Base-by-base conservation (phyloP, 2,888 invertebrate species). In the Crocallis elinguaria region DNA sequence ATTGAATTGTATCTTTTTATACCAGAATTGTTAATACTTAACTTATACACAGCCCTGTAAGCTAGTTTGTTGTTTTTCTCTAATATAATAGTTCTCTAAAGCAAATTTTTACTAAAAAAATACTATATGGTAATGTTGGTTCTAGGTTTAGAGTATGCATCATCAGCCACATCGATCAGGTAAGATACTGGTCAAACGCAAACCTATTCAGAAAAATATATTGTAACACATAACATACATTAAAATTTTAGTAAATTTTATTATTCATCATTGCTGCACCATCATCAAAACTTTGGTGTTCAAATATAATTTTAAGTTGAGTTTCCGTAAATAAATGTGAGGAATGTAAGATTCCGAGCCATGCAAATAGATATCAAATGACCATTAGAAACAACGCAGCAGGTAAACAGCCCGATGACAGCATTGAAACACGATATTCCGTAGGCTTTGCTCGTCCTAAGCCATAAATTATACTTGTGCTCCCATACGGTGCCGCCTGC, bases 391-490 rank as follows among this genome's bases (percentile, higher is more conserved):
- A 69, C 73, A 54, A 71, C 61, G 58, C 58, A 70, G 69, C 71
- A 70, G 68, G 71, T 72, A 75, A 67, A 73, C 67, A 69, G 46
- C 58, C 65, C 70, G 77, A 75, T 65, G 74, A 77, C 76, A 71
- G 68, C 68, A 62, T 60, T 64, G 68, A 71, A 77, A 78, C 74
- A 75, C 59, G 66, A 72, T 71, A 69, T 69, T 75, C 75, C 69
- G 68, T 70, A 69, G 72, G 67, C 74, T 76, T 77, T 71, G 38
- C 32, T 48, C 9, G 38, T 43, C 33, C 48, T 44, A 12, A n/a
- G 6, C 67, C 65, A 84, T 84, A 84, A 83, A 84, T 85, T 80
- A 79, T 75, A 54, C 49, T 58, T 57, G 65, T 73, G 71, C 51
- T 42, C 68, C 73, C 69, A 74, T 60, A 52, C 59, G 52, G 29